phyloP scores from a whole-genome alignment of 2,888 invertebrate genomes.

The Lomographa bimaculata region DNA sequence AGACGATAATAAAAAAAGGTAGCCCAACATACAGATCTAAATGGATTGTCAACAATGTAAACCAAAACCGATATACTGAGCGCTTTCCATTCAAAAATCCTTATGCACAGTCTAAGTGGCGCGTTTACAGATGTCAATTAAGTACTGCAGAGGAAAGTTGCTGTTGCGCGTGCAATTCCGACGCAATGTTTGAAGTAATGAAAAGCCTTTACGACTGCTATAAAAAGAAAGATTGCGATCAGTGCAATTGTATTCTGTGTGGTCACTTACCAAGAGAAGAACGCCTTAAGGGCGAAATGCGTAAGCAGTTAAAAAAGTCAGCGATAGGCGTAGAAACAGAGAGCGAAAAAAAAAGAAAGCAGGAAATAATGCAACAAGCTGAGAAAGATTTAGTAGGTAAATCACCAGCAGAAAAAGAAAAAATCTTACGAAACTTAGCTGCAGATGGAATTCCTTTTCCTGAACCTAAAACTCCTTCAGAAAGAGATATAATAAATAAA shows the following conservation, averaged over 20 bases:
- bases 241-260: slow-evolving; percentile 64
- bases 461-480: slow-evolving; percentile 26
- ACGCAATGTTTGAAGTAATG: slow-evolving; percentile 73
- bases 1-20: slow-evolving; percentile 17
- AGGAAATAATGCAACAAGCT: slow-evolving; percentile 13
- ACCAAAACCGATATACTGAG: slow-evolving; percentile 27
- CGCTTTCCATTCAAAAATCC: slow-evolving; percentile 25
- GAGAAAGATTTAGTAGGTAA: slow-evolving; percentile 38
- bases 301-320: slow-evolving; percentile 20
- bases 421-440: slow-evolving; percentile 37
- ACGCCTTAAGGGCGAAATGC: slow-evolving; percentile 29
- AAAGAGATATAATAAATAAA: slow-evolving; percentile 31
- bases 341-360: slow-evolving; percentile 17
- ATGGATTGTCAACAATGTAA: slow-evolving; percentile 32
- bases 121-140: slow-evolving; percentile 52
- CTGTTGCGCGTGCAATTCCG: slow-evolving; percentile 65
- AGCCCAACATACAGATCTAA: slow-evolving; percentile 26
- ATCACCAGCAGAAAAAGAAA: slow-evolving; percentile 35
- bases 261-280: slow-evolving; percentile 48
- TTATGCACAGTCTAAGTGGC: slow-evolving; percentile 22
- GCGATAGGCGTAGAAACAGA: slow-evolving; percentile 12
- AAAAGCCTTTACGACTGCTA: slow-evolving; percentile 69
- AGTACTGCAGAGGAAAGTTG: slow-evolving; percentile 49
- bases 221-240: slow-evolving; percentile 63
- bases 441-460: slow-evolving; percentile 28